Evolutionary conservation across 2,888 invertebrate species (phyloP).

Genomic region (Pachycephus smyrnensis): DNA sequence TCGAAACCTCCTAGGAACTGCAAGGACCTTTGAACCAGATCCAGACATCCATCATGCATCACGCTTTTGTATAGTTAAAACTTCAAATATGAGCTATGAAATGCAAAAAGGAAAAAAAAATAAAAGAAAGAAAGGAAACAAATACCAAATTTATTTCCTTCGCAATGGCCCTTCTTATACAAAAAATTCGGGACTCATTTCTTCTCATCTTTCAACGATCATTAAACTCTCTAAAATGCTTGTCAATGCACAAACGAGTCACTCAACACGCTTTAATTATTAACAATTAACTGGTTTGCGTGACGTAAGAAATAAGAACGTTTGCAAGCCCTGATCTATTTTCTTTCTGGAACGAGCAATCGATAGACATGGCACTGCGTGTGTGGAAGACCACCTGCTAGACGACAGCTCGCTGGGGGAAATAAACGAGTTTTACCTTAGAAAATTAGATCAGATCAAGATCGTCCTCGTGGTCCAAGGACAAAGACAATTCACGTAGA

Average conservation of each 20-base stretch:
- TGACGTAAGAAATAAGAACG: background rate
- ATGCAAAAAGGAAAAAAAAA: background rate
- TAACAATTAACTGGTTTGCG: background rate
- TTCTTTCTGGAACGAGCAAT: slow-evolving; percentile 43
- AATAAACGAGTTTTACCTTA: background rate
- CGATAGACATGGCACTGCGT: slow-evolving; percentile 29
- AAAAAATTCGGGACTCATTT: background rate
- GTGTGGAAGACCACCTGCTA: slow-evolving; percentile 1
- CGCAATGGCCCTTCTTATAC: background rate
- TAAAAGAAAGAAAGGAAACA: background rate
- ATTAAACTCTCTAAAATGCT: background rate
- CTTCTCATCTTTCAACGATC: background rate
- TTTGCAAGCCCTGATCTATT: slow-evolving; percentile 39
- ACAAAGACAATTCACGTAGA: background rate
- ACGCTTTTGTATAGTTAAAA: background rate
- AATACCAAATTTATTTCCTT: background rate
- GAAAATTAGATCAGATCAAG: slow-evolving; percentile 6
- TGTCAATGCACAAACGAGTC: background rate
- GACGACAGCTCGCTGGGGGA: background rate
- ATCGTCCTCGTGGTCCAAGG: background rate
- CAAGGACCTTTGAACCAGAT: background rate
- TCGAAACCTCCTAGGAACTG: background rate
- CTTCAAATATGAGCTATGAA: background rate
- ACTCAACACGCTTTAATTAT: background rate
- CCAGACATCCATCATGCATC: background rate